phyloP scores from a whole-genome alignment of 2,888 invertebrate genomes.

The Sinelater perroti region DNA sequence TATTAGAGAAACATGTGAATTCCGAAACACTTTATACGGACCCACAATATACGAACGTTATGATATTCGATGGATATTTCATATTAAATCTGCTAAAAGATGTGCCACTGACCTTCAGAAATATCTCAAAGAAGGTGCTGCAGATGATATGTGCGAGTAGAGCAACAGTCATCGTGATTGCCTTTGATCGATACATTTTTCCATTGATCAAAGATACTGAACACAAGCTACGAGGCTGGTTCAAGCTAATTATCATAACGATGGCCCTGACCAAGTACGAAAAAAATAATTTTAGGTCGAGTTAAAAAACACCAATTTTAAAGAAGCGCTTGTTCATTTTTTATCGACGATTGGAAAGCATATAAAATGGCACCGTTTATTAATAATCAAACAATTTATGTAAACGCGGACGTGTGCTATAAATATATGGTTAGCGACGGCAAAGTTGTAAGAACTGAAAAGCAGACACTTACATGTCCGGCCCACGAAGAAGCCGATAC shows the following conservation, averaged over 20 bases:
- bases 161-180: slow-evolving; percentile 30
- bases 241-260: slow-evolving; percentile 31
- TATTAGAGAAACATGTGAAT: slow-evolving; percentile 32
- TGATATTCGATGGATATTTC: slow-evolving; percentile 38
- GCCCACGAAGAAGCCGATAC: slow-evolving; percentile 21
- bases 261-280: slow-evolving; percentile 39
- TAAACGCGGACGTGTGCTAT: slow-evolving; percentile 32
- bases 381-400: slow-evolving; percentile 35
- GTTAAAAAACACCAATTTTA: slow-evolving; percentile 41
- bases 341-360: slow-evolving; percentile 35
- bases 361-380: slow-evolving; percentile 36
- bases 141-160: slow-evolving; percentile 12
- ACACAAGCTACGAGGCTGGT: slow-evolving; percentile 29
- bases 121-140: slow-evolving; percentile 31
- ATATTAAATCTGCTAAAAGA: slow-evolving; percentile 34
- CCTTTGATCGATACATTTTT: slow-evolving; percentile 42
- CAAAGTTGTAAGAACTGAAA: not conserved
- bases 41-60: slow-evolving; percentile 20
- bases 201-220: slow-evolving; percentile 45
- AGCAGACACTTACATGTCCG: not conserved
- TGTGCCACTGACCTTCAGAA: slow-evolving; percentile 38
- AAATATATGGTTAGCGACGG: slow-evolving; percentile 22
- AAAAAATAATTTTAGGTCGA: slow-evolving; percentile 38
- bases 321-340: slow-evolving; percentile 33
- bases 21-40: slow-evolving; percentile 13